A percentile compares a stretch with the other conserved stretches of the same genome.
These are phyloP conservation scores for Pseudorhiza aurosa DNA, from an alignment of 30 jellyfish, hydroid and myxozoan species.

Conservation along the genomic window DNA sequence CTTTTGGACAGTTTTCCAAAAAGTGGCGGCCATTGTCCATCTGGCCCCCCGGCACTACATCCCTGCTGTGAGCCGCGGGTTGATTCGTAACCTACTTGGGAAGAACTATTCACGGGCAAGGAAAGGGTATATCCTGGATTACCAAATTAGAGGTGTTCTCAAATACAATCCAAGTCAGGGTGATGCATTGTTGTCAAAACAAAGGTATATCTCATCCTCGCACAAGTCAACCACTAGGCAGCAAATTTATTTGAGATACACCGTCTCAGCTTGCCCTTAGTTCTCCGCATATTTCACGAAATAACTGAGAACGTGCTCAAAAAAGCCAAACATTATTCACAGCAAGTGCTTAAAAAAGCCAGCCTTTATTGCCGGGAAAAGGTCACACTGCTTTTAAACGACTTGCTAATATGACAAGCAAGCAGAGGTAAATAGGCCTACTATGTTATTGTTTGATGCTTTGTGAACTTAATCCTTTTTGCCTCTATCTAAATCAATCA, in stretches of 20 bases:
- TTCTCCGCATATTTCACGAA: not conserved
- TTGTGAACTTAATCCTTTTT: not conserved
- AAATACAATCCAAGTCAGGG: too few relatives aligned
- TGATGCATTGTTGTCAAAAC: slow-evolving; percentile 2
- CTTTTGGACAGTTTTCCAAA: too few relatives aligned
- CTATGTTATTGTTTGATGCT: not conserved
- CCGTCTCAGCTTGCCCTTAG: not conserved
- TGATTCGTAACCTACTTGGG: too few relatives aligned
- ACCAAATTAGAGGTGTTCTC: too few relatives aligned
- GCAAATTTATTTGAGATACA: too few relatives aligned
- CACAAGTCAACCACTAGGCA: too few relatives aligned
- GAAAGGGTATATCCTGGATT: too few relatives aligned
- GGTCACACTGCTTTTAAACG: not conserved
- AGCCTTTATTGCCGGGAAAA: not conserved
- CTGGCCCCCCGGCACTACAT: too few relatives aligned
- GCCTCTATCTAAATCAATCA: not conserved
- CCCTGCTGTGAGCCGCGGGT: too few relatives aligned
- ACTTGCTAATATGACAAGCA: not conserved
- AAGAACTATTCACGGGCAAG: too few relatives aligned
- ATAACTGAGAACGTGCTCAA: not conserved
- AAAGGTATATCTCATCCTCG: not conserved
- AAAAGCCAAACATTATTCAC: not conserved
- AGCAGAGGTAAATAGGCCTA: slow-evolving; percentile 47
- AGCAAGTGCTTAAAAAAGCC: not conserved
- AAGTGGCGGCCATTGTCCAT: too few relatives aligned